A percentile compares a stretch with the other conserved stretches of the same genome.
Evolutionary conservation across 2,797 vertebrate species (phyloP).

Genomic region (Hirundo rustica): DNA sequence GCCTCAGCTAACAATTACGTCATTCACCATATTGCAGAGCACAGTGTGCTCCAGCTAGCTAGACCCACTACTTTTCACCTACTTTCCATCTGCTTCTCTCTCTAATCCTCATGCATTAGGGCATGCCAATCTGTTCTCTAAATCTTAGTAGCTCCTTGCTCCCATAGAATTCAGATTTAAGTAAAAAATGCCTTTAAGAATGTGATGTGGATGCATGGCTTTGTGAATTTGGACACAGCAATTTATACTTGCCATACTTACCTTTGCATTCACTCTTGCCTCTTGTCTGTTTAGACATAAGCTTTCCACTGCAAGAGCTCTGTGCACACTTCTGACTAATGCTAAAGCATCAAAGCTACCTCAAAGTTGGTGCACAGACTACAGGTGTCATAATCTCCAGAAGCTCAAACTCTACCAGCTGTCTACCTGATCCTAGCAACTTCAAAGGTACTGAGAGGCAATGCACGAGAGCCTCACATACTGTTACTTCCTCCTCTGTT

Average conservation of each 20-base stretch:
- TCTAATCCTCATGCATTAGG: not conserved
- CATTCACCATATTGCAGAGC: not conserved
- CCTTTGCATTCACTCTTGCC: not conserved
- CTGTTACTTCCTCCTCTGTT: not conserved
- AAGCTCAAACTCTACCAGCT: not conserved
- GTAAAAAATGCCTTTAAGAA: not conserved
- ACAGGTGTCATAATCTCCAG: not conserved
- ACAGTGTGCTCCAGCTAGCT: not conserved
- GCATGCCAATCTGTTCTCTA: not conserved
- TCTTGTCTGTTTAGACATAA: not conserved
- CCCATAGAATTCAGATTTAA: not conserved
- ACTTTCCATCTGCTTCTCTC: not conserved
- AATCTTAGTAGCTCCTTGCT: not conserved
- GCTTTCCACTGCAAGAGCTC: not conserved
- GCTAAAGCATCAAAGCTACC: not conserved
- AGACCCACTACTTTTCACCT: not conserved
- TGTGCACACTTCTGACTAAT: not conserved
- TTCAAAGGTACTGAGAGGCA: not conserved
- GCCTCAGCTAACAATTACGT: not conserved
- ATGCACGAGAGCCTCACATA: fast-evolving
- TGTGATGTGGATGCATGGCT: not conserved
- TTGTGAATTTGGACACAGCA: not conserved
- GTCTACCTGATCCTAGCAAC: not conserved
- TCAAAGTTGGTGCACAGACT: not conserved
- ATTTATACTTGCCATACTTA: not conserved